Evolutionary conservation across 2,888 invertebrate genomes (phyloP).

Genomic region (Spodoptera littoralis): DNA sequence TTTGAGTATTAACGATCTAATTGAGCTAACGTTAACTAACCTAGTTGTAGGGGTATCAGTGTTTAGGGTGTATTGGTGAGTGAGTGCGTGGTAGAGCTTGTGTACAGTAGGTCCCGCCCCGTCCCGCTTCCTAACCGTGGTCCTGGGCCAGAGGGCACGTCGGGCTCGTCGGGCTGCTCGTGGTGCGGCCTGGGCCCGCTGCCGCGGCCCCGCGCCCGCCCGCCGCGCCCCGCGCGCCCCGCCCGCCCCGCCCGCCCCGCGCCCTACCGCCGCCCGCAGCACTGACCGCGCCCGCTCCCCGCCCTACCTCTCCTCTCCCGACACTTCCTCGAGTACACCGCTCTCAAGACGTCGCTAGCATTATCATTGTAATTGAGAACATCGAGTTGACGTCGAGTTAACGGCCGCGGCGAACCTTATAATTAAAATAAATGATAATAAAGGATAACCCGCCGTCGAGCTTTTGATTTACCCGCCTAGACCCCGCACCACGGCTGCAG

Average conservation of each 20-base stretch:
- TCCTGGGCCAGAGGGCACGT: slow-evolving; percentile 75
- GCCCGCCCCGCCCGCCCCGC: slow-evolving; percentile 18
- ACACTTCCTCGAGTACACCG: slow-evolving; percentile 49
- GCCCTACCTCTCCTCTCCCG: slow-evolving; percentile 36
- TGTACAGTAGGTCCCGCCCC: slow-evolving; percentile 6
- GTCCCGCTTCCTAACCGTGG: slow-evolving; percentile 45
- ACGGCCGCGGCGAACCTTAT: slow-evolving; percentile 27
- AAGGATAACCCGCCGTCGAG: slow-evolving; percentile 39
- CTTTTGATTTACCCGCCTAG: slow-evolving; percentile 43
- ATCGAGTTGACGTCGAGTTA: not conserved
- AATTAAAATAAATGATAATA: slow-evolving; percentile 32
- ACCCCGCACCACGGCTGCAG: slow-evolving; percentile 26
- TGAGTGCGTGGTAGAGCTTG: too few species aligned
- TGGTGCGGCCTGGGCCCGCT: slow-evolving; percentile 71
- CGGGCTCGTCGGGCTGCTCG: slow-evolving; percentile 77
- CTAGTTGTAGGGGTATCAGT: too few species aligned
- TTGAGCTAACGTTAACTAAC: too few species aligned
- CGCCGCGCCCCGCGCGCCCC: slow-evolving; percentile 37
- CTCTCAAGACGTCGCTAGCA: slow-evolving; percentile 48
- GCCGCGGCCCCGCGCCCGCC: slow-evolving; percentile 41
- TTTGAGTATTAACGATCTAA: too few species aligned
- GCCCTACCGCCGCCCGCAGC: slow-evolving; percentile 9
- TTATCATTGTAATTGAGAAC: slow-evolving; percentile 23
- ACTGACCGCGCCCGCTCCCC: slow-evolving; percentile 5
- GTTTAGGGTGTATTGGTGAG: too few species aligned